Conservation (phyloP, 2,888 invertebrate genomes). For the Elmis aenea region DNA sequence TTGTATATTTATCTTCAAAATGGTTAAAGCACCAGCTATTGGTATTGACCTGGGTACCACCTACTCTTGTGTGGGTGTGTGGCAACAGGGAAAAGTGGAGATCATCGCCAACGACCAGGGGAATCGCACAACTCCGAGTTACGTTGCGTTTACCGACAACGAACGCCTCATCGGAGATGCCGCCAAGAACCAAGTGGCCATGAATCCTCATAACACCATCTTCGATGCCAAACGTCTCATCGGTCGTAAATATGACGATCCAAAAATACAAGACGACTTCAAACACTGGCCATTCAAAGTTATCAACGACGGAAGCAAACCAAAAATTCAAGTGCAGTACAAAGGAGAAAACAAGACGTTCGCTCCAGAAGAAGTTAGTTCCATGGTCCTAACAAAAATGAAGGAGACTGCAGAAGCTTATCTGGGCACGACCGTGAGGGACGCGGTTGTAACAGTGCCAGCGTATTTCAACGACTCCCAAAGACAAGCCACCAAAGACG, state of each 20-base stretch:
- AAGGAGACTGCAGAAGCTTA: conserved; percentile 68
- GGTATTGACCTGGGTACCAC: too few relatives aligned
- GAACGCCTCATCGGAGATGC: conserved; percentile 66
- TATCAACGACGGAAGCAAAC: conserved; percentile 55
- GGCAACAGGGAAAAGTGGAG: too few relatives aligned
- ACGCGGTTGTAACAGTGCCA: too few relatives aligned
- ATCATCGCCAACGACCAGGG: too few relatives aligned
- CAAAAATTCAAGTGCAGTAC: conserved; percentile 59
- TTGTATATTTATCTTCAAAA: too few relatives aligned
- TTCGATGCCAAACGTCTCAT: too few relatives aligned
- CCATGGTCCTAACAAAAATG: too few relatives aligned
- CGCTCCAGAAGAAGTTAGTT: conserved; percentile 69
- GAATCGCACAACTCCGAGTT: too few relatives aligned
- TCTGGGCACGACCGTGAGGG: conserved; percentile 62
- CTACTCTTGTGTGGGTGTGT: too few relatives aligned
- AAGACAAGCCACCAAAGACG: too few relatives aligned
- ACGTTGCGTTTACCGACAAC: conserved; percentile 68
- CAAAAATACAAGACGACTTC: conserved; percentile 67
- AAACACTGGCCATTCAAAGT: conserved; percentile 76
- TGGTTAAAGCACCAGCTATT: too few relatives aligned
- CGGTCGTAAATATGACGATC: conserved; percentile 64
- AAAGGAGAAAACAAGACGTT: conserved; percentile 60
- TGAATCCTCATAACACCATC: conserved; percentile 73
- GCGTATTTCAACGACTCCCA: too few relatives aligned
- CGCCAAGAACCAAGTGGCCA: conserved; percentile 66